Percentiles rank a stretch among this genome's conserved stretches.
Conservation (phyloP, 1,140 invertebrate genomes). For the Drosophila cardini region DNA sequence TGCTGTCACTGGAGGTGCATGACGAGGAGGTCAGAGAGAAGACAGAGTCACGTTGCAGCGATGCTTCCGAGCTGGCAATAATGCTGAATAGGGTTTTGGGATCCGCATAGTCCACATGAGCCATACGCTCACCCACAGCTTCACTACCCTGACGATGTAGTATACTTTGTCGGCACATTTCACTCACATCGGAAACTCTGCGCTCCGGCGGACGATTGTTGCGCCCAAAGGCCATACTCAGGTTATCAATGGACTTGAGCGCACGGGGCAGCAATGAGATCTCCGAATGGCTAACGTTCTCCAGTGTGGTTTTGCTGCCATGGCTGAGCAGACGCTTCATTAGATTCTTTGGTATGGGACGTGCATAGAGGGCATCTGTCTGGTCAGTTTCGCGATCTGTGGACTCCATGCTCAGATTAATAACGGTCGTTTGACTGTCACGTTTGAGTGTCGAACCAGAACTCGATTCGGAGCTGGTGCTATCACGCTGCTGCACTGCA, state of each 20-base stretch:
- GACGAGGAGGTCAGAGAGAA: conserved; percentile 87
- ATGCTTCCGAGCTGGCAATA: conserved; percentile 80
- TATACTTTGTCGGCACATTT: conserved; percentile 80
- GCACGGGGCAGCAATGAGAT: conserved; percentile 70
- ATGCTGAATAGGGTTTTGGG: conserved; percentile 88
- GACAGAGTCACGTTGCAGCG: conserved; percentile 86
- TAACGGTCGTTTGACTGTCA: conserved; percentile 74
- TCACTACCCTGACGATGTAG: conserved; percentile 92
- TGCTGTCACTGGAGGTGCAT: conserved; percentile 87
- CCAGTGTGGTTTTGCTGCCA: conserved; percentile 29
- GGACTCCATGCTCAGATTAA: conserved; percentile 64
- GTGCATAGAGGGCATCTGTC: conserved; percentile 31
- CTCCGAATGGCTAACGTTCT: conserved; percentile 67
- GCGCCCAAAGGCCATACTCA: conserved; percentile 63
- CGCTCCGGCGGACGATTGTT: conserved; percentile 78
- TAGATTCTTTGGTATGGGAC: conserved; percentile 71
- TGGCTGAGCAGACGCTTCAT: conserved; percentile 59
- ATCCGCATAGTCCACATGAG: conserved; percentile 94
- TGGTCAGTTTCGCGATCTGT: conserved; percentile 18
- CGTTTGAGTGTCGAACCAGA: conserved; percentile 68
- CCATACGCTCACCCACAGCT: conserved; percentile 92
- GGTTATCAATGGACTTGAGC: conserved; percentile 72
- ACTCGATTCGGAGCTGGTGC: conserved; percentile 60
- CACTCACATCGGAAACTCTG: conserved; percentile 77
- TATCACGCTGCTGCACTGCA: conserved; percentile 63